Percentiles rank a stretch among this genome's conserved stretches.
These are phyloP conservation scores for Protonibea diacanthus DNA, from an alignment of 2,797 vertebrate genomes.

Conservation along the genomic window DNA sequence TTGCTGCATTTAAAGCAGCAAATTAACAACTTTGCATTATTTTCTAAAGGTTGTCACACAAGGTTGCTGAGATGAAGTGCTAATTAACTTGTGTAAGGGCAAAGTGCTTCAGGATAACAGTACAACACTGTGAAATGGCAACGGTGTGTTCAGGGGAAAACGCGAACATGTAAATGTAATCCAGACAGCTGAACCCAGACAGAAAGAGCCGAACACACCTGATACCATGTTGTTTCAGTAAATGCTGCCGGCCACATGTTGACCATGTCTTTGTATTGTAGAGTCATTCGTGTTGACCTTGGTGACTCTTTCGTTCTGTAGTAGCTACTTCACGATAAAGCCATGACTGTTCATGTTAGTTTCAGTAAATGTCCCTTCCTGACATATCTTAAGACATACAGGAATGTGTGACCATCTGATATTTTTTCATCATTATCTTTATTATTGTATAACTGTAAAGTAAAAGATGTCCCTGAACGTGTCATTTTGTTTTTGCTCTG, in stretches of 20 bases:
- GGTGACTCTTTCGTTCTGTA: background rate
- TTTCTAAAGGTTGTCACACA: background rate
- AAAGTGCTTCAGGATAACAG: background rate
- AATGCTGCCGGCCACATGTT: background rate
- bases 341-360: background rate
- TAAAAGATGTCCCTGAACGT: background rate
- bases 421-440: background rate
- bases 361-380: background rate
- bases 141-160: background rate
- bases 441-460: too few relatives aligned
- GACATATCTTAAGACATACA: background rate
- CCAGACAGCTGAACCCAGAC: background rate
- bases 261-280: background rate
- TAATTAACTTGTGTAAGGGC: conserved; percentile 1
- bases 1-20: background rate
- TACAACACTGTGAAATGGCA: background rate
- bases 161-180: background rate
- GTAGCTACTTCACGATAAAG: background rate
- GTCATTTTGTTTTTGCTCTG: background rate
- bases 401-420: too few relatives aligned
- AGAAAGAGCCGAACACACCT: background rate
- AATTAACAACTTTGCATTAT: background rate
- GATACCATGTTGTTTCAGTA: background rate
- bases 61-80: background rate
- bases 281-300: background rate